Evolutionary conservation across 2,797 vertebrate genomes (phyloP), one percentile per base, ranked within the genome.

Genomic region (Danio tinwini): DNA sequence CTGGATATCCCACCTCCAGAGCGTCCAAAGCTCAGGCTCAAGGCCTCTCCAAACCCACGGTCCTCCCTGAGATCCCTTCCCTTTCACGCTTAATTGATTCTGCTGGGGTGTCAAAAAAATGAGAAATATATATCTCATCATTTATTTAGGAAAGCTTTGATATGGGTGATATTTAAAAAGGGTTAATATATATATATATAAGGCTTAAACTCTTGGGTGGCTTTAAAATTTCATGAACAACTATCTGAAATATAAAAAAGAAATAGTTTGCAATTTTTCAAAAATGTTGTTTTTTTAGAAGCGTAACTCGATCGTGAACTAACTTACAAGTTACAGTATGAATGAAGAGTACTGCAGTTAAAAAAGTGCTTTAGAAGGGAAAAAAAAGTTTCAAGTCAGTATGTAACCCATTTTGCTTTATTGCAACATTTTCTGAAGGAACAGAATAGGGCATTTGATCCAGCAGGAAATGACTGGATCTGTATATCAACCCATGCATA

Each of bases 131-230:
- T 87, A 90, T 81, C 88, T 93, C 89, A 94, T 94, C 29, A 92
- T 83, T 94, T 94, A 93, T 94, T 94, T 89, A 94, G 85, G 77
- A 72, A 81, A 81, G 76, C 92, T 94, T 95, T 95, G 92, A 94
- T 93, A 92, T 91, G 87, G 87, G 88, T 86, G 89, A 92, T 93
- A 92, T 95, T 93, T 94, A 94, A 92, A 91, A 93, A 92, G 91
- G 91, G 92, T 93, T 94, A 93, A 94, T 93, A 91, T 93, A 92
- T 44, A 92, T 44, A 37, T 29, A n/a, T 92, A 93, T 90, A 91
- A 89, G 89, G 89, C 21, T 90, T 92, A 90, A 93, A 91, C 92
- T 92, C 91, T 68, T 69, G 87, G 86, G 86, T 68, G 83, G 85
- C 78, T 89, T 94, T 80, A 93, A 93, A 91, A 84, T 91, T 94